Percentiles rank a stretch among this genome's conserved stretches.
Conservation (phyloP, 2,113 vertebrate genomes). For the Scortum barcoo region DNA sequence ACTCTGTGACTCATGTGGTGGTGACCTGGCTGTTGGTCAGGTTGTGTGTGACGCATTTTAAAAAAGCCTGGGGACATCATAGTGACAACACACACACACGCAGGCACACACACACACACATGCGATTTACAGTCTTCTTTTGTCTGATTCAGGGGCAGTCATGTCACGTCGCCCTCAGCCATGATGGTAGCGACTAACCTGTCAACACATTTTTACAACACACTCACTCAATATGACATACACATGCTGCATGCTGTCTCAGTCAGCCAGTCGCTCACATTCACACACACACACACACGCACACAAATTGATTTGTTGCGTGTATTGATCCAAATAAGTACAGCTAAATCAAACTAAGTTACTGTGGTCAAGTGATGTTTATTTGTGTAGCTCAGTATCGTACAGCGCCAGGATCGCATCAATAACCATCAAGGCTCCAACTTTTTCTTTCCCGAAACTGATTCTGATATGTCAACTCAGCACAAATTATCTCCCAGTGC, state of each 20-base stretch:
- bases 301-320: neutral
- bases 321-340: neutral
- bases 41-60: slow-evolving; percentile 55
- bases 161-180: slow-evolving; percentile 39
- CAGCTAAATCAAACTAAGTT: no score
- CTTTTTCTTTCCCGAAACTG: neutral
- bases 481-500: no score
- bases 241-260: slow-evolving; percentile 1
- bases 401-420: no score
- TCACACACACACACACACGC: neutral
- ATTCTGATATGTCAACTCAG: neutral
- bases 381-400: neutral
- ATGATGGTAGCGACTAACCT: slow-evolving; percentile 37
- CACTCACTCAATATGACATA: slow-evolving; percentile 25
- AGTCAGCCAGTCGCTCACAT: neutral
- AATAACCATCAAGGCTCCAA: neutral
- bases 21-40: slow-evolving; percentile 43
- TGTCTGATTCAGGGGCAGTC: slow-evolving; percentile 41
- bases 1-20: slow-evolving; percentile 18
- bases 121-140: neutral
- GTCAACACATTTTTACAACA: slow-evolving; percentile 43
- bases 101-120: neutral
- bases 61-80: slow-evolving; percentile 44
- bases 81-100: slow-evolving; percentile 7
- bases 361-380: neutral